Percentiles rank a stretch among this genome's conserved stretches.
These are phyloP conservation scores for Sceloporus undulatus DNA, from an alignment of 2,113 vertebrate species.

Conservation along the genomic window DNA sequence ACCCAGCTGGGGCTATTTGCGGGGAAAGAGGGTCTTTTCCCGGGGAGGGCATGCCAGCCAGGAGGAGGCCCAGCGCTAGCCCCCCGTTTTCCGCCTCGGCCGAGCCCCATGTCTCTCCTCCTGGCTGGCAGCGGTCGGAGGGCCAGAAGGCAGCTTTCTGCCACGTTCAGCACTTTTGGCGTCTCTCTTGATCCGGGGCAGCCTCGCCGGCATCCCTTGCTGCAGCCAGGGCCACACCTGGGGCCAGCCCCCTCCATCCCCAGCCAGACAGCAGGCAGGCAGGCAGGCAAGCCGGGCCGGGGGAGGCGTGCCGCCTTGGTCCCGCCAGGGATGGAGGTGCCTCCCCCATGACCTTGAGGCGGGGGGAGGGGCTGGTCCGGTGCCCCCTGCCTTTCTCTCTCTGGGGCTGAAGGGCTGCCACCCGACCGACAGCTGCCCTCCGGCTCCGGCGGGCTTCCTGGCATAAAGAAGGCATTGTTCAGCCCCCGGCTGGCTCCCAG, in stretches of 20 bases:
- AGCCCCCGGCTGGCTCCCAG: neutral
- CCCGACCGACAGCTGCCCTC: neutral
- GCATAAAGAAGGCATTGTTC: constrained; percentile 32
- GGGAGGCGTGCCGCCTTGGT: fast-evolving
- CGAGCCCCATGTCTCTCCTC: neutral
- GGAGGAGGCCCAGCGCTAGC: no score
- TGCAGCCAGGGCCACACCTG: constrained; percentile 22
- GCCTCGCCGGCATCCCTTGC: constrained; percentile 58
- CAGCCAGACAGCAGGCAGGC: no score
- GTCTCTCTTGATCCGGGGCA: constrained; percentile 37
- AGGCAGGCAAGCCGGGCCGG: no score
- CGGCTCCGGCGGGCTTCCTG: neutral
- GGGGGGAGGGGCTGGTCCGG: neutral
- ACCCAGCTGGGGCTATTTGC: neutral
- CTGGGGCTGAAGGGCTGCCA: neutral
- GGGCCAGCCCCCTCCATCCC: neutral
- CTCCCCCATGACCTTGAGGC: constrained; percentile 1
- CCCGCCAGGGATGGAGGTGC: no score
- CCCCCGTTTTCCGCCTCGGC: neutral
- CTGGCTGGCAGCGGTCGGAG: constrained; percentile 30
- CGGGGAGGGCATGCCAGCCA: neutral
- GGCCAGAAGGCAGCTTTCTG: constrained; percentile 52
- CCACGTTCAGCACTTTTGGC: constrained; percentile 72
- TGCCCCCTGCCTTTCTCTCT: constrained; percentile 15
- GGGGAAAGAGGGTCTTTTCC: no score